A percentile compares a stretch with the other conserved stretches of the same genome.
Conservation (phyloP, 2,888 invertebrate species). For the Dynastes tityus region DNA sequence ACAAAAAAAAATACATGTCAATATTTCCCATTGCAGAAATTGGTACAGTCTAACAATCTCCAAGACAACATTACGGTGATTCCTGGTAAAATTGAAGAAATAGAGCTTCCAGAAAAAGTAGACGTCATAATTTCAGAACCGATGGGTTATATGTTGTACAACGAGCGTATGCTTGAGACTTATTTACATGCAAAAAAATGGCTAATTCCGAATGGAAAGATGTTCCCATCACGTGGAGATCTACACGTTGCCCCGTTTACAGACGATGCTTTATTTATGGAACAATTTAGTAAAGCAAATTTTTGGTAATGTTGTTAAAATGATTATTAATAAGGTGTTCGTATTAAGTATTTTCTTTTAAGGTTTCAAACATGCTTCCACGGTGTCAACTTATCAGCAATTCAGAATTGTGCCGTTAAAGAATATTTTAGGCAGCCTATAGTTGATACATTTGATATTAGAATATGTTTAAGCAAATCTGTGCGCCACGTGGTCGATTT, state of each 20-base stretch:
- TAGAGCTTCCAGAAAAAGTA: slow-evolving; percentile 94
- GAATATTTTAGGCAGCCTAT: slow-evolving; percentile 99
- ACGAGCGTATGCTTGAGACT: slow-evolving; percentile 99
- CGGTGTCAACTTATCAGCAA: slow-evolving; percentile 94
- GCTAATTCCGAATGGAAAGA: slow-evolving; percentile 92
- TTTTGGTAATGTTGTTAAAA: slow-evolving; percentile 82
- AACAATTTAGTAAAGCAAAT: slow-evolving; percentile 98
- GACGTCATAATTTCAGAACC: slow-evolving; percentile 99
- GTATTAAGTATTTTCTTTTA: slow-evolving; percentile 42
- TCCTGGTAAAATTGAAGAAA: slow-evolving; percentile 98
- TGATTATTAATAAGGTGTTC: slow-evolving; percentile 1
- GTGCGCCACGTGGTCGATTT: slow-evolving; percentile 96
- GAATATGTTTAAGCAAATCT: slow-evolving; percentile 96
- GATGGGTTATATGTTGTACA: slow-evolving; percentile 99
- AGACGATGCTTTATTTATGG: slow-evolving; percentile 97
- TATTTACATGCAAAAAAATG: slow-evolving; percentile 99
- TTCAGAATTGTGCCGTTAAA: slow-evolving; percentile 94
- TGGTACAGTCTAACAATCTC: slow-evolving; percentile 92
- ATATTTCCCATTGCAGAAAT: slow-evolving; percentile 71
- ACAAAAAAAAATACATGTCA: no score
- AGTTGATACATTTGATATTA: slow-evolving; percentile 98
- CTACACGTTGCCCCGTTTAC: slow-evolving; percentile 98
- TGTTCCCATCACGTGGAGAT: slow-evolving; percentile 98
- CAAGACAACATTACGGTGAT: slow-evolving; percentile 92
- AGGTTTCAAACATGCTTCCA: slow-evolving; percentile 97